phyloP scores from a whole-genome alignment of 2,888 invertebrate species.

The Drosophila affinis region DNA sequence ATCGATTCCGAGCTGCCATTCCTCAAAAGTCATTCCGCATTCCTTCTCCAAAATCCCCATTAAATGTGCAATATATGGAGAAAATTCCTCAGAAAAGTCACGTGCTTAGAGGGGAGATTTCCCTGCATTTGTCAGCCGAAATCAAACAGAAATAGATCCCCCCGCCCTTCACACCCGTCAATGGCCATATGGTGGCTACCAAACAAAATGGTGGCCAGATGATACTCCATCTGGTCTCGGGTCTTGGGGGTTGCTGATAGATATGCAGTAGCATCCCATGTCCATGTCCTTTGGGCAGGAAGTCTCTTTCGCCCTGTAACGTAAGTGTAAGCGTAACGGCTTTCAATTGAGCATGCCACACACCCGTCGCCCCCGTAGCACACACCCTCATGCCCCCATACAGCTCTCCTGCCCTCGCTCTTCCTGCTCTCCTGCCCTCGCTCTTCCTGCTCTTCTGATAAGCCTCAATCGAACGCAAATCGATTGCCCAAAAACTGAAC shows the following conservation, averaged over 20 bases:
- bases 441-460: slow-evolving; percentile 52
- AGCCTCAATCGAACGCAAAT: slow-evolving; percentile 73
- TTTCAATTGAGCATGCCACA: slow-evolving; percentile 68
- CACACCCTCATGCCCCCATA: slow-evolving; percentile 14
- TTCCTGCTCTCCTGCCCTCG: not conserved
- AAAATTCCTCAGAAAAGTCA: slow-evolving; percentile 52
- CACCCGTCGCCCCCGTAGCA: slow-evolving; percentile 8
- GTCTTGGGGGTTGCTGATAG: slow-evolving; percentile 59
- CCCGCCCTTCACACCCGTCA: slow-evolving; percentile 13
- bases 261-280: slow-evolving; percentile 51
- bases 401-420: slow-evolving; percentile 7
- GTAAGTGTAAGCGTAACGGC: slow-evolving; percentile 64
- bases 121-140: slow-evolving; percentile 56
- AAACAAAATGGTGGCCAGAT: slow-evolving; percentile 26
- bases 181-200: slow-evolving; percentile 35
- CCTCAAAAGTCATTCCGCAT: not conserved
- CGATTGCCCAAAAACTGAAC: slow-evolving; percentile 67
- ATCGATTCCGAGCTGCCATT: not conserved
- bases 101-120: slow-evolving; percentile 49
- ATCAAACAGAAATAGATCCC: slow-evolving; percentile 48
- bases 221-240: slow-evolving; percentile 11
- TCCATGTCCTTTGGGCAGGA: slow-evolving; percentile 65
- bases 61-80: not conserved
- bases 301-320: slow-evolving; percentile 38
- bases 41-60: not conserved